A percentile compares a stretch with the other conserved stretches of the same genome.
These are phyloP conservation scores for Blennius ocellaris DNA, from an alignment of 2,113 vertebrate genomes.

Conservation along the genomic window DNA sequence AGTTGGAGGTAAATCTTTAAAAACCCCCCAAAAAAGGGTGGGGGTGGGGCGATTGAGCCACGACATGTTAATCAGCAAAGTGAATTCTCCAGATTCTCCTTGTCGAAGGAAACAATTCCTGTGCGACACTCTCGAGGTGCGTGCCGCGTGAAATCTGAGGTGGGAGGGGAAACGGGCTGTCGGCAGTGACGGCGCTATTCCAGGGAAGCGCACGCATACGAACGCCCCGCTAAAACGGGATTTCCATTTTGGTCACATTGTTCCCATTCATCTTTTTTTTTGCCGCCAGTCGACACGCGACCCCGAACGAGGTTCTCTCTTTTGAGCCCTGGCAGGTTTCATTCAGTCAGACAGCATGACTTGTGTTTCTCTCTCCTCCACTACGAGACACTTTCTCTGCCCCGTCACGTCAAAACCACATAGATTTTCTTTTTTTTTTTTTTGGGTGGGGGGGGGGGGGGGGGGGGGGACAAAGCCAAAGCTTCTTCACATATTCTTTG, in stretches of 20 bases:
- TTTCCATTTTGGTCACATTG: slow-evolving; percentile 60
- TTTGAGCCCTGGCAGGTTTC: slow-evolving; percentile 4
- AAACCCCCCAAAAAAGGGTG: too few species aligned
- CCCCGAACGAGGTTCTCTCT: slow-evolving; percentile 18
- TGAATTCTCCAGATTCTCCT: slow-evolving; percentile 14
- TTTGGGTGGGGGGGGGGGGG: neutral
- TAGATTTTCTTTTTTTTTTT: slow-evolving; percentile 2
- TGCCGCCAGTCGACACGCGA: slow-evolving; percentile 3
- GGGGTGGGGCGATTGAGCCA: slow-evolving; percentile 1
- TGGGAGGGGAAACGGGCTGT: slow-evolving; percentile 40
- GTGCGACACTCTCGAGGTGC: slow-evolving; percentile 1
- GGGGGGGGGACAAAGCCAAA: neutral
- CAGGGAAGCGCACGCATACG: slow-evolving; percentile 36
- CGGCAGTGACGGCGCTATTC: slow-evolving; percentile 65
- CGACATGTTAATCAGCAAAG: slow-evolving; percentile 12
- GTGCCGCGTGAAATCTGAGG: slow-evolving; percentile 24
- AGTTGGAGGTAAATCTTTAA: neutral
- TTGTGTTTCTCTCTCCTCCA: slow-evolving; percentile 33
- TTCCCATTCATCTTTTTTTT: slow-evolving; percentile 51
- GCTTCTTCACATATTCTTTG: slow-evolving; percentile 43
- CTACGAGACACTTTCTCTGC: slow-evolving; percentile 18
- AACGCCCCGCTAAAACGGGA: slow-evolving; percentile 38
- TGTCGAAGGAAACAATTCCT: neutral
- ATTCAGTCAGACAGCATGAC: slow-evolving; percentile 25
- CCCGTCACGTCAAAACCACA: slow-evolving; percentile 10